Conservation (phyloP, 2,113 vertebrate species). For the Aix galericulata region DNA sequence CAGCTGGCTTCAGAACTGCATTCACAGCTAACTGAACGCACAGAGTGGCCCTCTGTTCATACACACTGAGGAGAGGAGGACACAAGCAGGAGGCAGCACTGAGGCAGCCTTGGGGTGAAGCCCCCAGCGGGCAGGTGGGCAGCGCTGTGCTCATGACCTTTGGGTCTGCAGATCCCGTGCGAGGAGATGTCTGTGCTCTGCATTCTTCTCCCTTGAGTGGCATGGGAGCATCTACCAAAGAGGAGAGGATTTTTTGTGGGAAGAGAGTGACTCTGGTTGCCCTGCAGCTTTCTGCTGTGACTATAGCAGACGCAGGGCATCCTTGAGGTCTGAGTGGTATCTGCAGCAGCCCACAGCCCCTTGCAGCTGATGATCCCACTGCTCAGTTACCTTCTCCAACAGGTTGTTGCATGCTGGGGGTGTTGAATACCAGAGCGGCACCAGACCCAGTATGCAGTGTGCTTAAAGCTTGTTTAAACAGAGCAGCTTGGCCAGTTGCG, state of each 20-base stretch:
- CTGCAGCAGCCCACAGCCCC: neutral
- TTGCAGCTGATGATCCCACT: neutral
- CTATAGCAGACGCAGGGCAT: neutral
- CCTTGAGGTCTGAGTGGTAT: neutral
- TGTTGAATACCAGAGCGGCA: neutral
- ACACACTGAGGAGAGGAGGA: neutral
- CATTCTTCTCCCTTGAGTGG: neutral
- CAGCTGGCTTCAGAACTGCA: neutral
- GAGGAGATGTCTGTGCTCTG: neutral
- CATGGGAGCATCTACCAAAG: neutral
- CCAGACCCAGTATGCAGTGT: rapidly evolving
- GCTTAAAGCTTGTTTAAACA: neutral
- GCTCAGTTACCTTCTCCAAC: rapidly evolving
- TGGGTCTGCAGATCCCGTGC: neutral
- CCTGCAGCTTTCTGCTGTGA: neutral
- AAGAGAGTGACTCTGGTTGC: neutral
- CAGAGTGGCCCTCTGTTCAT: rapidly evolving
- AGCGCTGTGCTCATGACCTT: rapidly evolving
- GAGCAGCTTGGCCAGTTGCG: neutral
- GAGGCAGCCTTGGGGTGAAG: neutral
- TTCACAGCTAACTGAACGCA: rapidly evolving
- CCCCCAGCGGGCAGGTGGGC: neutral
- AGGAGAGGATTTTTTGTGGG: neutral
- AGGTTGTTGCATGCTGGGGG: neutral
- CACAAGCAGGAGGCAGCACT: neutral